A percentile compares a stretch with the other conserved stretches of the same genome.
Conservation (phyloP, 2,797 vertebrate genomes). For the Centroberyx gerrardi region DNA sequence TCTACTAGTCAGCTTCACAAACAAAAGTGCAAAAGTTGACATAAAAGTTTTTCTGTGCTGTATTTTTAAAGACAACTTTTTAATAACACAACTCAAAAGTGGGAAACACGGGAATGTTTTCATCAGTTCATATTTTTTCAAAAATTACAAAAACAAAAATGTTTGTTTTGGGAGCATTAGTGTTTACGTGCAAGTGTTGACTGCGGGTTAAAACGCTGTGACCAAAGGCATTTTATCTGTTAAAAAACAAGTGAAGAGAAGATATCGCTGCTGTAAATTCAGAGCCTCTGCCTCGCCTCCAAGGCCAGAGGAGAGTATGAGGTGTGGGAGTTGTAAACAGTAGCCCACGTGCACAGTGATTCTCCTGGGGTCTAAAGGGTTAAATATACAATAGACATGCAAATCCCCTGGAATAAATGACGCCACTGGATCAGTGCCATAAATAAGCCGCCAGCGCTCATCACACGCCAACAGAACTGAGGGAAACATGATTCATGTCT, state of each 20-base stretch:
- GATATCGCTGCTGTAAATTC: not conserved
- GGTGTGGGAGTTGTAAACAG: constrained; percentile 1
- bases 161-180: not conserved
- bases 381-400: constrained; percentile 70
- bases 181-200: not conserved
- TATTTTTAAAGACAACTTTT: constrained; percentile 17
- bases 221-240: not conserved
- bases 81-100: constrained; percentile 26
- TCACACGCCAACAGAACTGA: constrained; percentile 40
- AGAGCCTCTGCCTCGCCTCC: not conserved
- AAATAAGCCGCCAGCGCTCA: constrained; percentile 71
- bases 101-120: constrained; percentile 1
- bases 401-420: constrained; percentile 70
- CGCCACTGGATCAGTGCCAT: constrained; percentile 52
- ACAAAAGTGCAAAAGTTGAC: constrained; percentile 32
- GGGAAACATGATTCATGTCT: constrained; percentile 70
- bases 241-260: not conserved
- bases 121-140: constrained; percentile 13
- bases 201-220: not conserved
- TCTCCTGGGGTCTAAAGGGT: constrained; percentile 30
- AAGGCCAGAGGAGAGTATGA: not conserved
- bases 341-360: not conserved
- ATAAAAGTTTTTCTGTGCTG: constrained; percentile 3
- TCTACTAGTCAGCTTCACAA: constrained; percentile 4
- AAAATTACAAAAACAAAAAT: not conserved